Conservation (phyloP, 35 echinoderm and acorn worm genomes). For the Holothuria glaberrima region DNA sequence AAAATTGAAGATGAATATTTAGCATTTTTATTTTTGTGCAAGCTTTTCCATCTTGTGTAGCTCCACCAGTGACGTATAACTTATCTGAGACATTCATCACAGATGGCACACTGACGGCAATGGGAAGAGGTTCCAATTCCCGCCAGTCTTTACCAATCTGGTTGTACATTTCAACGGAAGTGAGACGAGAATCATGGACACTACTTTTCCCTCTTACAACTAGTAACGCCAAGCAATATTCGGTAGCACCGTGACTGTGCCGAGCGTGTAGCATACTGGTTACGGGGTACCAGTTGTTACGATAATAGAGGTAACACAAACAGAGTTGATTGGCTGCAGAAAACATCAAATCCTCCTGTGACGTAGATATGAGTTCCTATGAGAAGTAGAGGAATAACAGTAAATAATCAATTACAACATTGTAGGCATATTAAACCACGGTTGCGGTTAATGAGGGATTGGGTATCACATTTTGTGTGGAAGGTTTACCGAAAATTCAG, state of each 20-base stretch:
- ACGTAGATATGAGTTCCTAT: slow-evolving; percentile 68
- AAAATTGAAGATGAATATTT: slow-evolving; percentile 58
- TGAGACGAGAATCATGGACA: slow-evolving; percentile 43
- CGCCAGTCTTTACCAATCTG: slow-evolving; percentile 52
- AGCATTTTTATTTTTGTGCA: slow-evolving; percentile 63
- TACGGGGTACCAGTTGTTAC: slow-evolving; percentile 70
- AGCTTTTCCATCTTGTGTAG: slow-evolving; percentile 63
- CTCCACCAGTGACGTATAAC: slow-evolving; percentile 78
- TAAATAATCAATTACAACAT: too few relatives aligned
- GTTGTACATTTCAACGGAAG: slow-evolving; percentile 72
- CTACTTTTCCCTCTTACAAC: slow-evolving; percentile 85
- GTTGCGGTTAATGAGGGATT: too few relatives aligned
- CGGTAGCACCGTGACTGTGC: slow-evolving; percentile 68
- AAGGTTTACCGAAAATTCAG: too few relatives aligned
- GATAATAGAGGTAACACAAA: slow-evolving; percentile 71
- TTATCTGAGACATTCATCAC: slow-evolving; percentile 26
- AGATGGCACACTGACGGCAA: slow-evolving; percentile 74
- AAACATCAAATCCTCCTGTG: slow-evolving; percentile 75
- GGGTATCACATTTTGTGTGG: too few relatives aligned
- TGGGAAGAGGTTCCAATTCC: slow-evolving; percentile 56
- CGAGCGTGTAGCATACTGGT: slow-evolving; percentile 57
- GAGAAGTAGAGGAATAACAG: slow-evolving; percentile 3
- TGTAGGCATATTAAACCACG: too few relatives aligned
- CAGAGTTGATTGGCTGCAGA: slow-evolving; percentile 55
- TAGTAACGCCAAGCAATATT: slow-evolving; percentile 32